These are phyloP conservation scores for Nibea coibor DNA, from an alignment of 2,113 vertebrate genomes.

Conservation along the genomic window DNA sequence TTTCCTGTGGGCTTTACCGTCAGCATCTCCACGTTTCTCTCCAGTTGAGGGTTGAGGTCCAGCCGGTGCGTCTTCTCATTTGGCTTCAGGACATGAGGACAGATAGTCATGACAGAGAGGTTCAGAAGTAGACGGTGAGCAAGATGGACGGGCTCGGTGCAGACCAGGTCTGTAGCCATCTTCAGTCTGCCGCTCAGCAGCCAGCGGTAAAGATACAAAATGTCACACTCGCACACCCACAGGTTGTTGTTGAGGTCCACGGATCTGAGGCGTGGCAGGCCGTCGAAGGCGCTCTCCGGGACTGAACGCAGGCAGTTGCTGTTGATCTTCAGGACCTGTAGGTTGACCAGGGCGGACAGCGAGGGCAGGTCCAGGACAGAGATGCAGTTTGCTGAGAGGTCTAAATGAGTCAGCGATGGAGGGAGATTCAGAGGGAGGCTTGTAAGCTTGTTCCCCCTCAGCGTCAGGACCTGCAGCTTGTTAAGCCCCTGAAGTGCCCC, in stretches of 20 bases:
- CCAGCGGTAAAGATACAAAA: constrained; percentile 84
- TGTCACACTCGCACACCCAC: constrained; percentile 84
- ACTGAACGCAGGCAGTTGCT: constrained; percentile 83
- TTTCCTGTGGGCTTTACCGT: constrained; percentile 1
- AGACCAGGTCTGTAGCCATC: constrained; percentile 80
- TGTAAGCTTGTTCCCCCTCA: constrained; percentile 81
- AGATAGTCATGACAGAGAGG: constrained; percentile 79
- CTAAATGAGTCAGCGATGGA: constrained; percentile 78
- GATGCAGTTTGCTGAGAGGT: constrained; percentile 84
- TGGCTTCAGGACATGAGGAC: constrained; percentile 75
- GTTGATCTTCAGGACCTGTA: constrained; percentile 84
- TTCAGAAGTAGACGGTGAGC: constrained; percentile 79
- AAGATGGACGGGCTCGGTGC: constrained; percentile 78
- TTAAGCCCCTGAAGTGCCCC: constrained; percentile 75
- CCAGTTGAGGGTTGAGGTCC: neutral
- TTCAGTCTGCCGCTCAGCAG: constrained; percentile 73
- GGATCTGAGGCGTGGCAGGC: constrained; percentile 72
- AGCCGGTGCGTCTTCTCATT: constrained; percentile 41
- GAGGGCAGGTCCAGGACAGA: constrained; percentile 76
- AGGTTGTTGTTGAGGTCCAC: constrained; percentile 81
- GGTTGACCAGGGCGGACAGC: constrained; percentile 76
- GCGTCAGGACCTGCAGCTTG: constrained; percentile 75
- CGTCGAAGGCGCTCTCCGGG: constrained; percentile 79
- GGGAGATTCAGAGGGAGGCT: constrained; percentile 79
- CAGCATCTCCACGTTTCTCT: neutral